phyloP scores from a whole-genome alignment of 1,140 invertebrate genomes.

The Dendroctonus valens region DNA sequence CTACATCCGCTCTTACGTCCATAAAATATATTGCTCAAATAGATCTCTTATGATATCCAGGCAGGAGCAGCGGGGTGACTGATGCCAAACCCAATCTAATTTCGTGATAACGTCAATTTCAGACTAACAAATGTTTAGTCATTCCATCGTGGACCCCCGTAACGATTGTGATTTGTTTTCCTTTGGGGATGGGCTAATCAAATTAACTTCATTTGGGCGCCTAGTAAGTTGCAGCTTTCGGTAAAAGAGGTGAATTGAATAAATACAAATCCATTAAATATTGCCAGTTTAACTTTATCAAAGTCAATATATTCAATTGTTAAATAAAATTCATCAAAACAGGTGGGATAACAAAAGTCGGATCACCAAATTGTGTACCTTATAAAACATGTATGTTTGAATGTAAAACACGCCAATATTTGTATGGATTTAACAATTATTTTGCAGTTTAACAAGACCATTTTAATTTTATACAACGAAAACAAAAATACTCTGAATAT shows the following conservation, averaged over 20 bases:
- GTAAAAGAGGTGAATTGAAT: background rate
- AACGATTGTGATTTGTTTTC: slow-evolving; percentile 26
- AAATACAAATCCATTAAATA: too few species aligned
- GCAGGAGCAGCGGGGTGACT: slow-evolving; percentile 3
- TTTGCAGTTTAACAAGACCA: too few species aligned
- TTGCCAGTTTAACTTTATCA: too few species aligned
- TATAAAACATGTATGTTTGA: too few species aligned
- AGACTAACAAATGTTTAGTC: slow-evolving; percentile 23
- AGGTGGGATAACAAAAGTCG: too few species aligned
- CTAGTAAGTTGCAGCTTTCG: slow-evolving; percentile 10
- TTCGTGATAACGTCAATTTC: slow-evolving; percentile 27
- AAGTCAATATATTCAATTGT: too few species aligned
- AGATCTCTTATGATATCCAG: slow-evolving; percentile 8
- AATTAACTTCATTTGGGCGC: slow-evolving; percentile 25
- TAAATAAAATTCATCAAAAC: too few species aligned
- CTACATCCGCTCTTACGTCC: background rate
- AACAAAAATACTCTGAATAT: too few species aligned
- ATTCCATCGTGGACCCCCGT: slow-evolving; percentile 22
- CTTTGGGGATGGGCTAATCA: slow-evolving; percentile 24
- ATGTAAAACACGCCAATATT: too few species aligned
- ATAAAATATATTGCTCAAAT: slow-evolving; percentile 10
- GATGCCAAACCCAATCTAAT: slow-evolving; percentile 23
- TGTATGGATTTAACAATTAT: too few species aligned
- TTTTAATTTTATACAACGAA: too few species aligned
- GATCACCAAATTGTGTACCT: too few species aligned